phyloP scores from a whole-genome alignment of 2,113 vertebrate genomes.

The Laticauda laticaudata region DNA sequence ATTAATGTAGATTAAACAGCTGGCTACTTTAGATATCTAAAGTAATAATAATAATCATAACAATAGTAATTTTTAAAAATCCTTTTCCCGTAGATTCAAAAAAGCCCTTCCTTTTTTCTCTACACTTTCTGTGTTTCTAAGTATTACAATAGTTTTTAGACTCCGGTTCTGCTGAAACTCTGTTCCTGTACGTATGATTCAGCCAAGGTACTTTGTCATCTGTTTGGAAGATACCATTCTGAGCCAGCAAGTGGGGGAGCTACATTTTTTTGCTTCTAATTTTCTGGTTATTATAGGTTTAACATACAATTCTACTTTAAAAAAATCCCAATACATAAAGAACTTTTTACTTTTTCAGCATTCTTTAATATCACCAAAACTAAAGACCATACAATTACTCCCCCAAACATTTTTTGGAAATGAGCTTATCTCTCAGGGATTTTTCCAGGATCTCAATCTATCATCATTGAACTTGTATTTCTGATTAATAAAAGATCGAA shows the following conservation, averaged over 20 bases:
- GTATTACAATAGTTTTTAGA: constrained; percentile 53
- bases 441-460: constrained; percentile 48
- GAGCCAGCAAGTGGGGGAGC: constrained; percentile 48
- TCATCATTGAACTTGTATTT: constrained; percentile 44
- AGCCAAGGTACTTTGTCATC: constrained; percentile 81
- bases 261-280: not conserved
- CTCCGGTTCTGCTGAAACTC: constrained; percentile 55
- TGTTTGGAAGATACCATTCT: constrained; percentile 84
- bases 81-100: constrained; percentile 42
- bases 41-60: not conserved
- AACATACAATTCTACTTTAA: not conserved
- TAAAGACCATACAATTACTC: constrained; percentile 24
- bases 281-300: not conserved
- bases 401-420: constrained; percentile 23
- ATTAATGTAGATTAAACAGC: constrained; percentile 59
- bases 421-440: constrained; percentile 49
- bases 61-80: constrained; percentile 1
- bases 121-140: constrained; percentile 45
- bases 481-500: not conserved
- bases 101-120: constrained; percentile 61
- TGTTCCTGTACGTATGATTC: constrained; percentile 65
- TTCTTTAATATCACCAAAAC: constrained; percentile 42
- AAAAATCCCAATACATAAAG: not conserved
- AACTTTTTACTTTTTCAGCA: constrained; percentile 16
- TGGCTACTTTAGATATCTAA: constrained; percentile 58